Percentiles rank a stretch among this genome's conserved stretches.
Conservation (phyloP, 2,888 invertebrate species). For the Geotrupes spiniger region DNA sequence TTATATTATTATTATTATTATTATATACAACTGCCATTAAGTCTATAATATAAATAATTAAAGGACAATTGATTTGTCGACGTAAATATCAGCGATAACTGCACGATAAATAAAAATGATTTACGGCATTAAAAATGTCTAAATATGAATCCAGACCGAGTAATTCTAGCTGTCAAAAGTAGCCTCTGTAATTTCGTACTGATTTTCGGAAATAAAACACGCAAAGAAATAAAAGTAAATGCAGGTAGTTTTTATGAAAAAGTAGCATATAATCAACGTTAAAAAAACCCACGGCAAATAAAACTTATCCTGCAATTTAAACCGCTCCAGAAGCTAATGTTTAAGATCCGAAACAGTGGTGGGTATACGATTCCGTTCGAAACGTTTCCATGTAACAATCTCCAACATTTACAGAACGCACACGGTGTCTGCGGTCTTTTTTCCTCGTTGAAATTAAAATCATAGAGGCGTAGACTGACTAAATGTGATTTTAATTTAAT, state of each 20-base stretch:
- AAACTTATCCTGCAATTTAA: constrained; percentile 28
- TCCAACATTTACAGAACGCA: not conserved
- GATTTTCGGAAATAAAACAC: constrained; percentile 1
- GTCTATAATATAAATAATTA: too few species aligned
- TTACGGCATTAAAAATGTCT: too few species aligned
- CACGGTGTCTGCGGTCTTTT: not conserved
- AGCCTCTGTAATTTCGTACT: constrained; percentile 1
- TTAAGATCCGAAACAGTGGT: constrained; percentile 15
- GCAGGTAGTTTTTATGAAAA: constrained; percentile 17
- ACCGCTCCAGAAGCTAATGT: constrained; percentile 27
- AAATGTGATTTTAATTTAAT: constrained; percentile 30
- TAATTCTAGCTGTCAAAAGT: constrained; percentile 5
- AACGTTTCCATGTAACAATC: not conserved
- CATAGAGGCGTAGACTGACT: constrained; percentile 10
- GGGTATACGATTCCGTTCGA: not conserved
- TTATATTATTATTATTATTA: too few species aligned
- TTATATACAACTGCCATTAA: too few species aligned
- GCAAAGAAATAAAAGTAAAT: constrained; percentile 10
- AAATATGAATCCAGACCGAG: not conserved
- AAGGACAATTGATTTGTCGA: too few species aligned
- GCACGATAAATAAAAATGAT: too few species aligned
- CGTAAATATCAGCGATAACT: too few species aligned
- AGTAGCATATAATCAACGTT: constrained; percentile 26
- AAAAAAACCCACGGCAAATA: constrained; percentile 28
- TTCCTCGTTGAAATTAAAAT: not conserved